Percentiles rank a stretch among this genome's conserved stretches.
phyloP scores from a whole-genome alignment of 2,113 vertebrate species.

The Chloropsis hardwickii region DNA sequence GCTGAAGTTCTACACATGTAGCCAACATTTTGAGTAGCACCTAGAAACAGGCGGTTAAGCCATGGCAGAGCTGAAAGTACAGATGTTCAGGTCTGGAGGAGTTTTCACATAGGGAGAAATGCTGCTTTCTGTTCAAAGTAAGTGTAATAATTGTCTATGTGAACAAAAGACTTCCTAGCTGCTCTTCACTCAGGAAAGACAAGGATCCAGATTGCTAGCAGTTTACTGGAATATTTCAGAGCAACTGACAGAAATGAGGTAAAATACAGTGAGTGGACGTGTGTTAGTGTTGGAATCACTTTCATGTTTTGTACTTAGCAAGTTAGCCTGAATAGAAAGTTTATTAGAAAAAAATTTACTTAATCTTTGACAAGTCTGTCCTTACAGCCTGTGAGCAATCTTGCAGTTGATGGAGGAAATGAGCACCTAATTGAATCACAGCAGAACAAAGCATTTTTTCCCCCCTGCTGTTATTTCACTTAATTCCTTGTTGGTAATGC shows the following conservation, averaged over 20 bases:
- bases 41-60: background rate
- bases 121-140: background rate
- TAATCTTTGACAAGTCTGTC: background rate
- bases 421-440: background rate
- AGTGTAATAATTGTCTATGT: background rate
- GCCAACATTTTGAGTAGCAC: background rate
- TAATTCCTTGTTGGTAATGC: background rate
- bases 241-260: background rate
- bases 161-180: background rate
- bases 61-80: background rate
- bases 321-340: background rate
- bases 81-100: background rate
- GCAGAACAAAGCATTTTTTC: fast-evolving
- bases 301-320: background rate
- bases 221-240: background rate
- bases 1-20: background rate
- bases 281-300: background rate
- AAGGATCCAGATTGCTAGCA: background rate
- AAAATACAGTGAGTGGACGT: fast-evolving
- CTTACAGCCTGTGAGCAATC: background rate
- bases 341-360: background rate
- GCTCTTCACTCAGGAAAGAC: background rate
- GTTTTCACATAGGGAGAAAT: background rate
- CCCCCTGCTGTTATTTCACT: background rate
- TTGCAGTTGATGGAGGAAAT: background rate